Base-by-base conservation (phyloP, 2,888 invertebrate genomes). In the Agriotes lineatus region DNA sequence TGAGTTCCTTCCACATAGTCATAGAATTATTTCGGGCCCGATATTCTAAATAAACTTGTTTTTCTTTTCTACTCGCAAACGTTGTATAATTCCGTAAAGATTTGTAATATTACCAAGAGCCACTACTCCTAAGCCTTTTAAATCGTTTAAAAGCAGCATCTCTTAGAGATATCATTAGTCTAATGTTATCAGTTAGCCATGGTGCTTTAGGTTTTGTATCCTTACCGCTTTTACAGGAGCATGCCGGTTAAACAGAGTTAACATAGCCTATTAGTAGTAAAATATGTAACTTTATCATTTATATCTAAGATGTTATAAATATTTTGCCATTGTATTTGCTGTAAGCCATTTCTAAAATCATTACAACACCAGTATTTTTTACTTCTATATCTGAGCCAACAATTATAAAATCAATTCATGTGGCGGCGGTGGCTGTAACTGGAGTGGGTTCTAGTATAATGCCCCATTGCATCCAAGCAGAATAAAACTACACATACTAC, bases 41-140 rank as follows among this genome's bases (percentile, higher is more conserved):
- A 50, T 22, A 50, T 50, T 50, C 25, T 9, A 50, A 4, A 10
- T 22, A 50, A 4, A 25, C 50, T n/a, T 50, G 10, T 50, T 50
- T 50, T 50, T 50, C 50, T 50, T 22, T 4, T 5, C 25, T 4
- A 1, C 19, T 18, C 2, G 50, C 50, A 50, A 22, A 50, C n/a
- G 20, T 50, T 22, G 12, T 12, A 22, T 50, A 50, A 25, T 25
- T 25, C 7, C 7, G 18, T 50, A 50, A 20, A 22, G 20, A 22
- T 20, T 50, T 50, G 22, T 50, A 50, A 20, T 50, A 50, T 10
- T 50, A 20, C 50, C 50, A 50, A 50, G 16, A n/a, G 9, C n/a
- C 30, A 25, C 7, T 50, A 50, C n/a, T 4, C 20, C 4, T 22
- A 5, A n/a, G 18, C n/a, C 20, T 22, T 50, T 18, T 50, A 10